These are phyloP conservation scores for Sakesphorus luctuosus DNA, from an alignment of 2,113 vertebrate genomes.

Conservation along the genomic window DNA sequence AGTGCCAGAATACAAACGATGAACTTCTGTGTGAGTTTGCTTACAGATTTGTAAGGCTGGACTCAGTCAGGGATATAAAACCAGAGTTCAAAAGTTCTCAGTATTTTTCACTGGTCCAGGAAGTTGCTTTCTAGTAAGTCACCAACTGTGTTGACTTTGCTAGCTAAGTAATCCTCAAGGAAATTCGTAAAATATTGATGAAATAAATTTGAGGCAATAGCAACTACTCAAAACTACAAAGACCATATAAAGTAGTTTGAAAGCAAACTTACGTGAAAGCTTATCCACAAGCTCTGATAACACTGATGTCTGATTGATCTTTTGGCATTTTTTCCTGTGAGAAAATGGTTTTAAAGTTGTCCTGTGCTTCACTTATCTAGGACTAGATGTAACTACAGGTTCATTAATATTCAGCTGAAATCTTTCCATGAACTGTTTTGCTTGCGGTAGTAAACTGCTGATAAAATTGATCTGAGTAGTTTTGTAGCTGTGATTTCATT, in stretches of 20 bases:
- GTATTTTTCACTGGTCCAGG: not conserved
- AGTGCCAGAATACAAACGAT: not conserved
- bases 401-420: not conserved
- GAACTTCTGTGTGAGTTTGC: slow-evolving; percentile 6
- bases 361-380: not conserved
- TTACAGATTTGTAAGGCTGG: not conserved
- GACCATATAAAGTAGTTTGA: not conserved
- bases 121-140: not conserved
- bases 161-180: not conserved
- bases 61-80: not conserved
- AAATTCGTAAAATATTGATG: not conserved
- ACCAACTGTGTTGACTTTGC: not conserved
- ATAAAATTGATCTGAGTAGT: not conserved
- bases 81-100: not conserved
- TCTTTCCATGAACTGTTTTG: not conserved
- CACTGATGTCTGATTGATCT: not conserved
- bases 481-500: not conserved
- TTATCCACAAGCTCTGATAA: not conserved
- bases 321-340: not conserved
- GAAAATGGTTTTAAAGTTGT: slow-evolving; percentile 4
- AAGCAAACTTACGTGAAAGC: not conserved
- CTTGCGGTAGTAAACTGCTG: not conserved
- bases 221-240: not conserved
- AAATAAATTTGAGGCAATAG: not conserved
- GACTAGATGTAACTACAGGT: not conserved